Evolutionary conservation across 2,797 vertebrate genomes (phyloP).

Genomic region (Rhadinocentrus ornatus): DNA sequence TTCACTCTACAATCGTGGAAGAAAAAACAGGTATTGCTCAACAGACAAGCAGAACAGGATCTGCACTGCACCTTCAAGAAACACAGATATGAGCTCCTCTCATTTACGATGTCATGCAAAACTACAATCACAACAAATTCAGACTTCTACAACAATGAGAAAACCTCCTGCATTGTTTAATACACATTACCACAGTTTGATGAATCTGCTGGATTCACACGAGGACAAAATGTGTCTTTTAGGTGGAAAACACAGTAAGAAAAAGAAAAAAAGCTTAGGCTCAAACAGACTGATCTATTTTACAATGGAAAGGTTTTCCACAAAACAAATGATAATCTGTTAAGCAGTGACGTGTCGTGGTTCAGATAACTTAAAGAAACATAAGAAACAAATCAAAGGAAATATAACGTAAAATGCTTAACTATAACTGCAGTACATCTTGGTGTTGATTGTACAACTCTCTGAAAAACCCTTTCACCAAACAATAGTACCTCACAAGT

Average conservation of each 20-base stretch:
- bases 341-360: neutral
- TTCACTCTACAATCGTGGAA: constrained; percentile 35
- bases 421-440: neutral
- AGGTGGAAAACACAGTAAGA: neutral
- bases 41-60: constrained; percentile 85
- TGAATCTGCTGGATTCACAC: constrained; percentile 7
- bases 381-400: neutral
- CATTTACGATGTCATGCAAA: constrained; percentile 12
- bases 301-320: neutral
- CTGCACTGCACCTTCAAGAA: constrained; percentile 41
- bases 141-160: neutral
- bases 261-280: neutral
- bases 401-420: neutral
- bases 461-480: neutral
- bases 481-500: no score
- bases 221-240: neutral
- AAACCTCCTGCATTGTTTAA: neutral
- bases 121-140: constrained; percentile 35
- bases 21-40: constrained; percentile 84
- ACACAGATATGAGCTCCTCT: constrained; percentile 35
- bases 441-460: neutral
- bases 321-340: neutral
- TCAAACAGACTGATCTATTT: neutral
- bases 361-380: neutral
- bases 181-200: neutral